A percentile compares a stretch with the other conserved stretches of the same genome.
Evolutionary conservation across 2,113 vertebrate species (phyloP).

Genomic region (Rhizomys pruinosus): DNA sequence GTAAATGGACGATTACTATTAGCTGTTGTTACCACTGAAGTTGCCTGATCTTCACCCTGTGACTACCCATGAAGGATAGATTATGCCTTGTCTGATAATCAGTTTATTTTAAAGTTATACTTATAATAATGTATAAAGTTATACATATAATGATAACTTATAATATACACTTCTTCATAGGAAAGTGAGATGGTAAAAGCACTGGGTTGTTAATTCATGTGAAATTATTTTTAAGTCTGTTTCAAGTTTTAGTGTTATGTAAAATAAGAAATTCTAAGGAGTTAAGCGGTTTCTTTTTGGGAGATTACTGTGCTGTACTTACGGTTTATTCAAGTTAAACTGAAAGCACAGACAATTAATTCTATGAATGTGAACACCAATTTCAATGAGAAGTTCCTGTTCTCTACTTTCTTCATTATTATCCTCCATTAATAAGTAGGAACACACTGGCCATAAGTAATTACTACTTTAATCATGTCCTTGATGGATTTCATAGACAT

Average conservation of each 20-base stretch:
- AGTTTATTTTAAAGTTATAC: constrained; percentile 51
- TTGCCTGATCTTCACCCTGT: background rate
- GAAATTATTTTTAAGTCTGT: constrained; percentile 47
- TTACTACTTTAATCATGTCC: constrained; percentile 34
- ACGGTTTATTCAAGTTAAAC: constrained; percentile 15
- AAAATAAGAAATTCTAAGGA: constrained; percentile 61
- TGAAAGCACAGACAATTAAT: constrained; percentile 14
- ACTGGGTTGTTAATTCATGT: background rate
- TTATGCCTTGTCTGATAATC: background rate
- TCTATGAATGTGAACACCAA: constrained; percentile 22
- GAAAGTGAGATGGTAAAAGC: background rate
- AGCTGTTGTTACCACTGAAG: background rate
- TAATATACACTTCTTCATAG: background rate
- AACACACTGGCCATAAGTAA: constrained; percentile 24
- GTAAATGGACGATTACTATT: background rate
- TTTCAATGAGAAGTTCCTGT: constrained; percentile 17
- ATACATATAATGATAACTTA: too few species aligned
- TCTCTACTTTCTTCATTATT: constrained; percentile 8
- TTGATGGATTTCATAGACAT: constrained; percentile 40
- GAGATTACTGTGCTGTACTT: background rate
- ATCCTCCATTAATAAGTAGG: constrained; percentile 17
- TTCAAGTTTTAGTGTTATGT: constrained; percentile 51
- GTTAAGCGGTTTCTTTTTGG: constrained; percentile 48
- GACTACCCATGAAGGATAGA: background rate
- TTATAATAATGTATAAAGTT: too few species aligned